Percentiles rank a stretch among this genome's conserved stretches.
phyloP scores from a whole-genome alignment of 2,888 invertebrate species.

The Thelaira solivaga region DNA sequence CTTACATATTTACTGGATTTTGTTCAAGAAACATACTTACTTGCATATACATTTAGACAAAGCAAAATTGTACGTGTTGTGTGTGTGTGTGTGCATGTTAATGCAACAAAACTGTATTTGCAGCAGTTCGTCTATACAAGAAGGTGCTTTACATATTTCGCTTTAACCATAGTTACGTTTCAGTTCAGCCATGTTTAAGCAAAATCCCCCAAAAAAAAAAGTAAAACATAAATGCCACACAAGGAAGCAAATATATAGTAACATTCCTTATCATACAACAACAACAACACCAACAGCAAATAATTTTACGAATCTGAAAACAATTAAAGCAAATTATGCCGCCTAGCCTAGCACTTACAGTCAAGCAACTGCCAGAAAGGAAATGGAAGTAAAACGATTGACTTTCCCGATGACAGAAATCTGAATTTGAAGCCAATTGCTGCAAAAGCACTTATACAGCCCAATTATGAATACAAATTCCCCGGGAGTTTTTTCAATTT shows the following conservation, averaged over 20 bases:
- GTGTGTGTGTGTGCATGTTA: neutral
- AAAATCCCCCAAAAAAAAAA: slow-evolving; percentile 23
- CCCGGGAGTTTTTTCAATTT: no score
- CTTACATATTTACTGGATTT: no score
- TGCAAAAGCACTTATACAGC: no score
- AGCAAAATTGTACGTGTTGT: neutral
- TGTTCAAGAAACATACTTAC: no score
- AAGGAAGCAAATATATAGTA: slow-evolving; percentile 56
- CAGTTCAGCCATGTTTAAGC: slow-evolving; percentile 54
- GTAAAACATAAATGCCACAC: slow-evolving; percentile 62
- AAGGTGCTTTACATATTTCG: slow-evolving; percentile 58
- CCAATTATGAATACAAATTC: no score
- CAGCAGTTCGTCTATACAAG: slow-evolving; percentile 34
- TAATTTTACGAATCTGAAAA: slow-evolving; percentile 2
- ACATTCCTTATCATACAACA: slow-evolving; percentile 54
- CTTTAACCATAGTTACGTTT: slow-evolving; percentile 38
- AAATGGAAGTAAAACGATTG: no score
- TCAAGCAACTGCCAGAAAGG: no score
- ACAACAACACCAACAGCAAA: slow-evolving; percentile 37
- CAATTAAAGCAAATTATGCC: neutral
- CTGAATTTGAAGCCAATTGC: no score
- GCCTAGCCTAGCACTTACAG: neutral
- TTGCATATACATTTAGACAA: slow-evolving; percentile 3
- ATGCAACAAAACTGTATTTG: slow-evolving; percentile 25
- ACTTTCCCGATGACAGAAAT: no score